Base-by-base conservation (phyloP, 64 coral and sea anemone species). In the Acropora tenuis region DNA sequence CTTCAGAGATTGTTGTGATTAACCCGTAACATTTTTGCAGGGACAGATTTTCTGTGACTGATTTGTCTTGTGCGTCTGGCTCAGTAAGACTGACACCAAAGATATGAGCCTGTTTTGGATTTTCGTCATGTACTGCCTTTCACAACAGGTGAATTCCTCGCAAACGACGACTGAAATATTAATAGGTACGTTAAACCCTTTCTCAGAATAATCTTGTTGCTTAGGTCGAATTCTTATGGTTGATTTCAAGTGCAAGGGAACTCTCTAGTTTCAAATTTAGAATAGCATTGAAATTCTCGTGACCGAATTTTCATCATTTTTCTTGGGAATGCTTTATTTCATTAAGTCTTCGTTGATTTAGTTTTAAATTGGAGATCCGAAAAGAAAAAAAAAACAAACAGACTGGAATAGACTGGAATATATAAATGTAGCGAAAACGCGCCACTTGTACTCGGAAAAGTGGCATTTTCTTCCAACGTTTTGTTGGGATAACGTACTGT, bases 131-230 rank as follows among this genome's bases (percentile, higher is more conserved):
- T 67, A 3, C 2, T 63, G 42, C 15, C 41, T 83, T 41, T 18
- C 12, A 16, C 80, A 66, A 12, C 59, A 67, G 15, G 43, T 83
- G 11, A 45, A 40, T 16, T 16, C 58, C 17, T 44, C 80, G 15
- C 80, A 83, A 6, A 43, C 40, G 47, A 13, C 41, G 59, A 83
- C 58, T 46, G 80, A 83, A 67, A 67, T 83, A 83, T 68, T 47
- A 8, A 83, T 83, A 45, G 80, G 80, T 83, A 59, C 6, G 79
- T 82, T 42, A 44, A 2, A 71, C 68, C 68, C 40, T 8, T 5
- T 5, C 19, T 20, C 18, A 40, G 61, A 11, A 13, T 66, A 77
- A 47, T n/a, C 45, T 5, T 48, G 75, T 30, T 30, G 30, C 30
- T 30, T 30, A 30, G 30, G 30, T 30, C 30, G 30, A 30, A 30